phyloP scores from a whole-genome alignment of 2,797 vertebrate genomes.

The Prunella strophiata region DNA sequence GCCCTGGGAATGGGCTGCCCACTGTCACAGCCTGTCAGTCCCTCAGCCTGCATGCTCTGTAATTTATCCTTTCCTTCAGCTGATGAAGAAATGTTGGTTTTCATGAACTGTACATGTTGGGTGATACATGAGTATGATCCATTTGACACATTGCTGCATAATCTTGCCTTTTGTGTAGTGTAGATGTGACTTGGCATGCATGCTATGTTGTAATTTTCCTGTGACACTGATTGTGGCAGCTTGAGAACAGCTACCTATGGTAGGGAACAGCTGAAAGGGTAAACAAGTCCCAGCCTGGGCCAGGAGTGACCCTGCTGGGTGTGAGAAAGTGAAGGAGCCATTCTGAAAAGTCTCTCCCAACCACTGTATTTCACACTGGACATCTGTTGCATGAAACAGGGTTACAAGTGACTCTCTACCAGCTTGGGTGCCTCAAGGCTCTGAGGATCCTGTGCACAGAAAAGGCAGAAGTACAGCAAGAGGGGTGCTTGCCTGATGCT shows the following conservation, averaged over 20 bases:
- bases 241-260: neutral
- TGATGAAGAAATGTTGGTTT: neutral
- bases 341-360: neutral
- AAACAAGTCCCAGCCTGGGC: neutral
- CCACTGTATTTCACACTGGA: neutral
- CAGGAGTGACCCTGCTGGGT: neutral
- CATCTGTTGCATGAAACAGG: neutral
- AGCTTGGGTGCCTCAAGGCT: neutral
- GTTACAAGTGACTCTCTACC: neutral
- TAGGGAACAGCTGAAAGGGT: neutral
- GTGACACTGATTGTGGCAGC: constrained; percentile 32
- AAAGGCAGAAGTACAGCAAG: neutral
- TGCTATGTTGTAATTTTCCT: constrained; percentile 26
- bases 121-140: neutral
- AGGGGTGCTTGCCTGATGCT: neutral
- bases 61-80: constrained; percentile 23
- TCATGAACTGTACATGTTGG: neutral
- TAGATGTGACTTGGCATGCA: constrained; percentile 40
- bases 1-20: neutral
- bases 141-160: constrained; percentile 34
- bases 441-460: neutral
- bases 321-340: neutral
- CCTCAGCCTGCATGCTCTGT: neutral
- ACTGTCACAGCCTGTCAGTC: neutral
- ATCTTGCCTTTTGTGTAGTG: constrained; percentile 40